A percentile compares a stretch with the other conserved stretches of the same genome.
phyloP scores from a whole-genome alignment of 2,797 vertebrate genomes.

The Silurus lanzhouensis region DNA sequence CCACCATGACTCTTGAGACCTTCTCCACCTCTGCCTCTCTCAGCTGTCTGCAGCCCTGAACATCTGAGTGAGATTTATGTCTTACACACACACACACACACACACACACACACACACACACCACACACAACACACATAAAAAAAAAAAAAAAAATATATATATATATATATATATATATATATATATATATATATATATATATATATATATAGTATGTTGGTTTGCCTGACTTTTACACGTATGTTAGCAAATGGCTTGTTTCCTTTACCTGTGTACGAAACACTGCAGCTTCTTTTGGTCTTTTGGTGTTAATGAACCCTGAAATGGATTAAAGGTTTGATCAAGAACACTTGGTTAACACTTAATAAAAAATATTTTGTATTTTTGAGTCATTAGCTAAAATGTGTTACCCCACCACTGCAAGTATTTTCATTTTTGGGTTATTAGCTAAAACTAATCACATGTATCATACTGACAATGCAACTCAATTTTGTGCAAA shows the following conservation, averaged over 20 bases:
- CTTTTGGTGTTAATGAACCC: not conserved
- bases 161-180: slow-evolving; percentile 22
- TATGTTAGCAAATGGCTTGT: slow-evolving; percentile 58
- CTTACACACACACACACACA: not conserved
- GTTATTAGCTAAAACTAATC: no score
- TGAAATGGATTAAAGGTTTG: no score
- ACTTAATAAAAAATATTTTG: no score
- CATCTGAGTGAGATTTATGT: slow-evolving; percentile 71
- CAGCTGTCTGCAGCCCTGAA: slow-evolving; percentile 64
- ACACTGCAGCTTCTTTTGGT: slow-evolving; percentile 22
- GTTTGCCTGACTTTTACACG: slow-evolving; percentile 67
- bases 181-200: slow-evolving; percentile 20
- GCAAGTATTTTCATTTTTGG: no score
- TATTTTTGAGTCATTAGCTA: no score
- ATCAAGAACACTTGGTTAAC: not conserved
- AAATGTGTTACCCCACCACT: not conserved
- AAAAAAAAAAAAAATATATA: no score
- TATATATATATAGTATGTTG: slow-evolving; percentile 46
- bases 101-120: no score
- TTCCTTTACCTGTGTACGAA: slow-evolving; percentile 24
- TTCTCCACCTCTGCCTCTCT: slow-evolving; percentile 57
- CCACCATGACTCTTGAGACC: slow-evolving; percentile 55
- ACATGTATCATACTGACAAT: not conserved
- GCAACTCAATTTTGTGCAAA: not conserved
- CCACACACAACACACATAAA: no score